Evolutionary conservation across 2,888 invertebrate species (phyloP).

Genomic region (Phortica okadai): DNA sequence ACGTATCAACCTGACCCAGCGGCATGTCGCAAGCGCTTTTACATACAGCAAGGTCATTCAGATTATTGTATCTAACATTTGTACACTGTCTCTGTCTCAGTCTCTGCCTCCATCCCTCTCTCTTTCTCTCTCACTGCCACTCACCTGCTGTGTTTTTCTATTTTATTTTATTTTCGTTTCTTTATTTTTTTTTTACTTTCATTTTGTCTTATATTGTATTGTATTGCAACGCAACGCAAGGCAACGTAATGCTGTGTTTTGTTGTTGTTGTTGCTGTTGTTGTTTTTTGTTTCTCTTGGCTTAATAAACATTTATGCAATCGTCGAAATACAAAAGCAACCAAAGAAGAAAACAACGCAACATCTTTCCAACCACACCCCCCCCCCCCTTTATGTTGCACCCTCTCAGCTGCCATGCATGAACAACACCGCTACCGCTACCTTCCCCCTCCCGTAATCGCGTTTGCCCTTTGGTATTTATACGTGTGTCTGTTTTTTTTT

Average conservation of each 20-base stretch:
- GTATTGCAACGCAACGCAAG: too few species aligned
- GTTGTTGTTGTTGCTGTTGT: too few species aligned
- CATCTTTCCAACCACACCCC: too few species aligned
- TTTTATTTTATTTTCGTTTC: neutral
- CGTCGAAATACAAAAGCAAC: neutral
- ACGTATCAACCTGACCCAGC: neutral
- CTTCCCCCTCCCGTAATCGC: neutral
- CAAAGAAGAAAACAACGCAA: neutral
- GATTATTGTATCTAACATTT: neutral
- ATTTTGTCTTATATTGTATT: too few species aligned
- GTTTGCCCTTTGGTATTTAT: neutral
- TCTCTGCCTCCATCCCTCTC: too few species aligned
- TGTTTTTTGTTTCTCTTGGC: neutral
- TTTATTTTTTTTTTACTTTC: too few species aligned
- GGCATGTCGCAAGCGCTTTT: neutral
- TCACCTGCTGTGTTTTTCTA: neutral
- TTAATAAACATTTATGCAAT: neutral
- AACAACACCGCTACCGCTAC: too few species aligned
- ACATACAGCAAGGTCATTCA: conserved; percentile 8
- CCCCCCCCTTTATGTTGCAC: neutral
- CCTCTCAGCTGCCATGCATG: too few species aligned
- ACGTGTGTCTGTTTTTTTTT: neutral
- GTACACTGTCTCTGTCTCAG: neutral
- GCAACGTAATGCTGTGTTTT: too few species aligned
- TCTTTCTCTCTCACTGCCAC: neutral